phyloP scores from a whole-genome alignment of 2,113 vertebrate species.

The Daboia siamensis region DNA sequence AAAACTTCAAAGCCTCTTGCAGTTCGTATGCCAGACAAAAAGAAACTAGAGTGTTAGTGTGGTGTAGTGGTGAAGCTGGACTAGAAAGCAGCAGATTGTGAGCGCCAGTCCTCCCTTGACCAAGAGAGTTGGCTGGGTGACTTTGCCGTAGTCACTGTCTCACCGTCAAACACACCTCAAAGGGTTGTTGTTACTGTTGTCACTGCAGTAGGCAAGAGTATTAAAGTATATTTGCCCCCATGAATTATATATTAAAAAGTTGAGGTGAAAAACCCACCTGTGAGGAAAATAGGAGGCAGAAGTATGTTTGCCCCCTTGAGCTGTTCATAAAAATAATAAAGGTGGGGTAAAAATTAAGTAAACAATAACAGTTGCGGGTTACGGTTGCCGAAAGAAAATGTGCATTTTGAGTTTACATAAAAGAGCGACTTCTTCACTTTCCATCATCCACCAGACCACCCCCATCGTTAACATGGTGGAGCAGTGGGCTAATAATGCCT shows the following conservation, averaged over 20 bases:
- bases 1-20: neutral
- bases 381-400: neutral
- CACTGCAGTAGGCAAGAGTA: neutral
- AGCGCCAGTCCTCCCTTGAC: neutral
- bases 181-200: neutral
- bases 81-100: neutral
- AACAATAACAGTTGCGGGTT: neutral
- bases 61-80: neutral
- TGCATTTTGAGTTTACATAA: neutral
- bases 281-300: neutral
- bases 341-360: neutral
- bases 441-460: neutral
- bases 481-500: no score
- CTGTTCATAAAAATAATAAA: neutral
- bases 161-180: neutral
- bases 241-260: no score
- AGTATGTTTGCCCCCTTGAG: neutral
- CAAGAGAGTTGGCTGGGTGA: neutral
- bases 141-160: no score
- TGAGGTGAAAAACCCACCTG: neutral
- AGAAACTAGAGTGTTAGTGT: neutral
- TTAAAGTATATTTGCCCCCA: neutral
- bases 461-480: neutral
- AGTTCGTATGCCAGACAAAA: neutral
- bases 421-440: neutral